Evolutionary conservation across 35 echinoderm and acorn worm genomes (phyloP).

Genomic region (Patiria miniata): DNA sequence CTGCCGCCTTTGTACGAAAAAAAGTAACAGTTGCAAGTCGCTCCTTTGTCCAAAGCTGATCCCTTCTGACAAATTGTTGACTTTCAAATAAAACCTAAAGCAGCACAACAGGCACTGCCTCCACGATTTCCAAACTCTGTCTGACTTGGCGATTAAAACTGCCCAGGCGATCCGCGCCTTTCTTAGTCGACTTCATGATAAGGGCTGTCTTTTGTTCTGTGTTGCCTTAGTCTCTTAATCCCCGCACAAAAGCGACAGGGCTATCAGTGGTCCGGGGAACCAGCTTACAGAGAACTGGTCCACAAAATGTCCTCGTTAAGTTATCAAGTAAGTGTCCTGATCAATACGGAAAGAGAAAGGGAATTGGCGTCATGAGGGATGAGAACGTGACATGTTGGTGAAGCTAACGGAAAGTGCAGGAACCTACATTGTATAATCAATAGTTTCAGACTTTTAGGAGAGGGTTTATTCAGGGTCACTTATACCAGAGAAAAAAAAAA

Average conservation of each 20-base stretch:
- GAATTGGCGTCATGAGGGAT: background rate
- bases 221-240: background rate
- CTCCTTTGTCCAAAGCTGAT: background rate
- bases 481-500: too few relatives aligned
- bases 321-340: slow-evolving; percentile 10
- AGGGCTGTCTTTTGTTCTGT: background rate
- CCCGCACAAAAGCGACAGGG: background rate
- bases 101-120: background rate
- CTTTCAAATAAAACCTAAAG: background rate
- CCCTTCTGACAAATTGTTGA: slow-evolving; percentile 15
- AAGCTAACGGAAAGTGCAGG: too few relatives aligned
- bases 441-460: too few relatives aligned
- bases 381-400: too few relatives aligned
- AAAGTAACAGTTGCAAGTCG: background rate
- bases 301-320: slow-evolving; percentile 13
- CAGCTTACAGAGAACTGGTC: background rate
- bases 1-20: background rate
- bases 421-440: too few relatives aligned
- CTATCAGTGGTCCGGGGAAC: background rate
- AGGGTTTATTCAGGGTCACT: too few relatives aligned
- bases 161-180: background rate
- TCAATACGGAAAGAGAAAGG: background rate
- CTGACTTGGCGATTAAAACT: background rate
- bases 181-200: background rate
- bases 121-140: background rate